Percentiles rank a stretch among this genome's conserved stretches.
Conservation (phyloP, 1,140 invertebrate species). For the Hyphantria cunea region DNA sequence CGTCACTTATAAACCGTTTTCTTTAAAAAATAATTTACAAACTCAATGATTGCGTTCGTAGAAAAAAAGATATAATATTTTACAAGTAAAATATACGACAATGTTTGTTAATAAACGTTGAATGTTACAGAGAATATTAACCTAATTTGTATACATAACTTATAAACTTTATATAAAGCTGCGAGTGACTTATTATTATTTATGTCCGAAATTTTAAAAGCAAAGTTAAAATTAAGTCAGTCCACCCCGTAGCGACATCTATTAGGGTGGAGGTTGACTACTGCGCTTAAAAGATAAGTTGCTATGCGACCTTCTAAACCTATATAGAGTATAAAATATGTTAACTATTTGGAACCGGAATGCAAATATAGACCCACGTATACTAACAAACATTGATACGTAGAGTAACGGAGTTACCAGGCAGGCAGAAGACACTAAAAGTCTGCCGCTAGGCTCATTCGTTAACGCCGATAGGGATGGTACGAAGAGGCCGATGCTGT, state of each 20-base stretch:
- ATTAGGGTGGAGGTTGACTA: constrained; percentile 6
- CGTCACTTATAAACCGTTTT: constrained; percentile 13
- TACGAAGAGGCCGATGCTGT: constrained; percentile 69
- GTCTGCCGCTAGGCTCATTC: constrained; percentile 30
- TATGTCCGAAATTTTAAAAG: constrained; percentile 22
- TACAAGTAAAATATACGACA: constrained; percentile 47
- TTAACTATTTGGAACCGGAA: constrained; percentile 23
- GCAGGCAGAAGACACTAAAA: neutral
- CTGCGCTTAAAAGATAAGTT: constrained; percentile 26
- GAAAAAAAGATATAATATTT: constrained; percentile 54
- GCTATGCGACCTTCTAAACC: constrained; percentile 25
- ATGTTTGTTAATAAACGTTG: constrained; percentile 30
- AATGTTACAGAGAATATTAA: constrained; percentile 19
- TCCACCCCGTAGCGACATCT: constrained; percentile 15
- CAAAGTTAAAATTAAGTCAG: constrained; percentile 21
- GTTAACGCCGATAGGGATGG: constrained; percentile 77
- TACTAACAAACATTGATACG: constrained; percentile 30
- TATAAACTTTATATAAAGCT: constrained; percentile 19
- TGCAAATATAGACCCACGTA: constrained; percentile 19
- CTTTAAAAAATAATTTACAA: constrained; percentile 65
- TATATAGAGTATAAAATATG: constrained; percentile 15
- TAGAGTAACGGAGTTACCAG: constrained; percentile 14
- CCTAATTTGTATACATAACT: constrained; percentile 26
- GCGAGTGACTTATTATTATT: constrained; percentile 22
- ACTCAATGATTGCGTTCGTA: constrained; percentile 68